Conservation (phyloP, 2,888 invertebrate species). For the Malachius bipustulatus region DNA sequence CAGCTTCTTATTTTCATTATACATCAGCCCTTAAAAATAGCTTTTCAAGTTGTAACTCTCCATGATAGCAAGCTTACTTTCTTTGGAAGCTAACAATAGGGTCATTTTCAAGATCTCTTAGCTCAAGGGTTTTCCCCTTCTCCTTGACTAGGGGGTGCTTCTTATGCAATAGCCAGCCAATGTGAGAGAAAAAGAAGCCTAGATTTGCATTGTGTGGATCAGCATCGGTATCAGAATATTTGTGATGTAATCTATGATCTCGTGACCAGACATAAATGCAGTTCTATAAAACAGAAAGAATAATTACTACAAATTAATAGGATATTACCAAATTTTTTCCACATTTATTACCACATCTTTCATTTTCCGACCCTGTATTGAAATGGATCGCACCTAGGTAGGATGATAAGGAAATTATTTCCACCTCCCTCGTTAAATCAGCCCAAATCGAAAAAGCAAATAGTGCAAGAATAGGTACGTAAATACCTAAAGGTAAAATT, state of each 20-base stretch:
- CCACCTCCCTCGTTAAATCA: too few species aligned
- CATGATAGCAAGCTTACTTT: conserved; percentile 43
- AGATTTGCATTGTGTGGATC: conserved; percentile 70
- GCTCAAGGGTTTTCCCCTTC: conserved; percentile 54
- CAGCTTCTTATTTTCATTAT: not conserved
- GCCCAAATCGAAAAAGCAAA: too few species aligned
- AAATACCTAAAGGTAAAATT: too few species aligned
- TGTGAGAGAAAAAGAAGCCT: conserved; percentile 80
- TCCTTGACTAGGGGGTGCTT: conserved; percentile 67
- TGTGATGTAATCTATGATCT: conserved; percentile 72
- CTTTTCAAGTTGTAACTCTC: conserved; percentile 1
- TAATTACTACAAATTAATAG: too few species aligned
- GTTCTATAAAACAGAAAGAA: conserved; percentile 41
- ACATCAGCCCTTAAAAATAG: not conserved
- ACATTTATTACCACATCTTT: too few species aligned
- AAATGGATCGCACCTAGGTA: too few species aligned
- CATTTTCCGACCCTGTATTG: too few species aligned
- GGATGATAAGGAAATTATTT: too few species aligned
- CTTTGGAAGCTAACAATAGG: conserved; percentile 63
- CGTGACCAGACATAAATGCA: conserved; percentile 65
- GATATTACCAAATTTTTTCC: too few species aligned
- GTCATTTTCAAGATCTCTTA: conserved; percentile 64
- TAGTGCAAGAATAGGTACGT: too few species aligned
- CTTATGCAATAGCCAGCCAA: conserved; percentile 71
- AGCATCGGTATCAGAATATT: conserved; percentile 60